These are phyloP conservation scores for Meriones psammophilus DNA, from an alignment of 2,797 vertebrate genomes.

Conservation along the genomic window DNA sequence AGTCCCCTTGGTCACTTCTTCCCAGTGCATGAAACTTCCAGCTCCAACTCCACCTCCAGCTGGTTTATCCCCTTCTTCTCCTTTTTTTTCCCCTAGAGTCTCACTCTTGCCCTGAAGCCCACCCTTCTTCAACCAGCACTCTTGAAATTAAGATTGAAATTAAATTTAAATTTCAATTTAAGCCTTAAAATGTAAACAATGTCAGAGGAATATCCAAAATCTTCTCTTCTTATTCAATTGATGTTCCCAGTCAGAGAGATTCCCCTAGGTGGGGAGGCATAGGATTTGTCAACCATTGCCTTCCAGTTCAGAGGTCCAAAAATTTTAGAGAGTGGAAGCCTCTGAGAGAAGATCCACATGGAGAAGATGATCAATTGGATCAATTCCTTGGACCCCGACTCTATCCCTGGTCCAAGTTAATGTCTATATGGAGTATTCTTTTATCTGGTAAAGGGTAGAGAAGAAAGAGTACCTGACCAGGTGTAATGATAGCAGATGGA, in stretches of 20 bases:
- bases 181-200: neutral
- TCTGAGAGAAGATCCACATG: neutral
- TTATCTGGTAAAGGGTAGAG: neutral
- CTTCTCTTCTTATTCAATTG: neutral
- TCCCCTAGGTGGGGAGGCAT: neutral
- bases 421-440: neutral
- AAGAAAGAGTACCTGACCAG: neutral
- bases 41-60: neutral
- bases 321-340: neutral
- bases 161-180: too few relatives aligned
- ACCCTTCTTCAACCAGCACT: neutral
- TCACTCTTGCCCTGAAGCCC: too few relatives aligned
- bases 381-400: neutral
- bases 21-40: neutral
- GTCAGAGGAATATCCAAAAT: neutral
- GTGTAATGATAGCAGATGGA: neutral
- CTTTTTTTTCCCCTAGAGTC: too few relatives aligned
- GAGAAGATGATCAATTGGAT: neutral
- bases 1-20: neutral
- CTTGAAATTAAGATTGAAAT: neutral
- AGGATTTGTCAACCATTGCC: neutral
- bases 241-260: neutral
- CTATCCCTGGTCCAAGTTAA: neutral
- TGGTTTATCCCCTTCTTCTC: neutral
- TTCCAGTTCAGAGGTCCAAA: neutral